These are phyloP conservation scores for Petrocephalus zakoni DNA, from an alignment of 2,113 vertebrate genomes.

Conservation along the genomic window DNA sequence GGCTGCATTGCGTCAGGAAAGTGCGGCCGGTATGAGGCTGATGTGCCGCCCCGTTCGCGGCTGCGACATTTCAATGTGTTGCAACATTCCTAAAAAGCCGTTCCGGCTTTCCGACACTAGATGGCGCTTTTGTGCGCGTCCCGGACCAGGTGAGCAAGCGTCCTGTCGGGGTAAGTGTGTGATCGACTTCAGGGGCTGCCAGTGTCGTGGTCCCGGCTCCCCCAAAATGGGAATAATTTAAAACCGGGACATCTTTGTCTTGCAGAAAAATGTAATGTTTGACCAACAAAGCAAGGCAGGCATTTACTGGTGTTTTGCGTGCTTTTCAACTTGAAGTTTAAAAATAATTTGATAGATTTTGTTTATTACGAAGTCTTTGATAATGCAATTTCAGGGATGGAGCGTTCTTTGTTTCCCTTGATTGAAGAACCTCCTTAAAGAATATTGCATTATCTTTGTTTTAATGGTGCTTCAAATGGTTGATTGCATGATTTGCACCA, in stretches of 20 bases:
- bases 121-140: conserved; percentile 1
- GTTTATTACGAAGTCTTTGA: background rate
- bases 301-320: background rate
- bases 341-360: background rate
- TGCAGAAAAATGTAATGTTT: background rate
- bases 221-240: background rate
- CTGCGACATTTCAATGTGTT: background rate
- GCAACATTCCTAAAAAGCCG: background rate
- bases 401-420: background rate
- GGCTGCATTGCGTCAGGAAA: background rate
- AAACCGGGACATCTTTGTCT: background rate
- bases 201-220: background rate
- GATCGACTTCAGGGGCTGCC: background rate
- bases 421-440: background rate
- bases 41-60: background rate
- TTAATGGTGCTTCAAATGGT: background rate
- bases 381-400: background rate
- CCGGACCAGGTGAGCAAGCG: background rate
- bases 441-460: background rate
- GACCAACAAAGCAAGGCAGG: background rate
- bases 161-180: background rate
- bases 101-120: background rate
- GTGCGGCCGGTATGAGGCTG: background rate
- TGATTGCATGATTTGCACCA: background rate
- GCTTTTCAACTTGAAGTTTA: background rate